These are phyloP conservation scores for Nothoprocta pentlandii DNA, from an alignment of 2,113 vertebrate genomes.

Conservation along the genomic window DNA sequence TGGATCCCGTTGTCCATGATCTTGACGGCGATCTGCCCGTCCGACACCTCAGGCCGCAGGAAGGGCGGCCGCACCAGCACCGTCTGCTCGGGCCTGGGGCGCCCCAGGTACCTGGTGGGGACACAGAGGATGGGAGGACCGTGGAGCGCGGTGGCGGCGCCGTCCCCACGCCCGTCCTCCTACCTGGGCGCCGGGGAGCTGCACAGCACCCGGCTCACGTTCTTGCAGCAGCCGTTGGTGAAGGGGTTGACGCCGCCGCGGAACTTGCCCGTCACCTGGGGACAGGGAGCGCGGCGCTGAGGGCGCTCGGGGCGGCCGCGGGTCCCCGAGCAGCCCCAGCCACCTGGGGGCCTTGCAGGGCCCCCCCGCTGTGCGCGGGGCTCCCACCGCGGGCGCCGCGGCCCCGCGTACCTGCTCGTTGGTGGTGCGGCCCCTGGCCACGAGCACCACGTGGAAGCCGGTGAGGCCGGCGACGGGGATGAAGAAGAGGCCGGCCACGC, in stretches of 20 bases:
- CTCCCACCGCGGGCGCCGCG: no score
- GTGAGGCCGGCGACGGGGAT: slow-evolving; percentile 95
- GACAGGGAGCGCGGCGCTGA: background rate
- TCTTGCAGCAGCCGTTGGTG: slow-evolving; percentile 93
- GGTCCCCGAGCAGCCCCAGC: no score
- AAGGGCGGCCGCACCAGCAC: slow-evolving; percentile 92
- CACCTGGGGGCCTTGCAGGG: no score
- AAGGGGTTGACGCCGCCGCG: slow-evolving; percentile 96
- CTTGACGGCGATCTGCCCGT: slow-evolving; percentile 88
- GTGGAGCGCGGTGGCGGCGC: no score
- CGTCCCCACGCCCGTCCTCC: no score
- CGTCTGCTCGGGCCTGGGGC: slow-evolving; percentile 81
- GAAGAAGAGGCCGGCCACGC: slow-evolving; percentile 95
- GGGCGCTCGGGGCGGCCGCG: fast-evolving
- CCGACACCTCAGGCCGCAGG: slow-evolving; percentile 84
- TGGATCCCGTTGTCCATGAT: slow-evolving; percentile 96
- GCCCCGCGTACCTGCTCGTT: slow-evolving; percentile 89
- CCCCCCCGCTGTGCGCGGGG: no score
- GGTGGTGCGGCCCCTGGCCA: slow-evolving; percentile 94
- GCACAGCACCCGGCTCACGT: slow-evolving; percentile 93
- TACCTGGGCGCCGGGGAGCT: slow-evolving; percentile 95
- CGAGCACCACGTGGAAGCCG: slow-evolving; percentile 95
- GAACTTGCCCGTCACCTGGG: slow-evolving; percentile 96
- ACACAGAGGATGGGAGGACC: no score
- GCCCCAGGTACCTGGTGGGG: slow-evolving; percentile 86